phyloP scores from a whole-genome alignment of 2,113 vertebrate genomes.

The Mesembrinibis cayennensis region DNA sequence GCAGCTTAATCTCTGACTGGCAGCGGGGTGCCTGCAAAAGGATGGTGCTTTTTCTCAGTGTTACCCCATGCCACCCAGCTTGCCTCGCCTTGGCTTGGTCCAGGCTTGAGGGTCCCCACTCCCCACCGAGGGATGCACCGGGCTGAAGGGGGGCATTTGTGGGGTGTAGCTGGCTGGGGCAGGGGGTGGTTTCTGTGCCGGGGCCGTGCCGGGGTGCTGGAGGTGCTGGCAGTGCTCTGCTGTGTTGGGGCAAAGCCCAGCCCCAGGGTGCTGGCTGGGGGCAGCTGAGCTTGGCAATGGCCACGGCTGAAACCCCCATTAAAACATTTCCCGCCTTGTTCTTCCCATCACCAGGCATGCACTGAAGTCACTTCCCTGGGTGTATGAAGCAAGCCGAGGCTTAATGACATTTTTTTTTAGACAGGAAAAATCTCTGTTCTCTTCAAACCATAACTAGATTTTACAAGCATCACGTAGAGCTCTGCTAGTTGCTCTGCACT shows the following conservation, averaged over 20 bases:
- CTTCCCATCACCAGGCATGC: not conserved
- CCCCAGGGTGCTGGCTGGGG: not conserved
- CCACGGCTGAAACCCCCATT: fast-evolving
- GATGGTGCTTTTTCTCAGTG: not conserved
- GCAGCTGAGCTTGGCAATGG: not conserved
- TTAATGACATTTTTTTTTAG: not conserved
- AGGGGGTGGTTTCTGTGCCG: not conserved
- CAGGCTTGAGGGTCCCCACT: not conserved
- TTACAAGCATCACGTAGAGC: not conserved
- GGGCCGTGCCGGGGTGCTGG: not conserved
- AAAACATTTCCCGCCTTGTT: not conserved
- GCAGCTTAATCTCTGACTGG: not conserved
- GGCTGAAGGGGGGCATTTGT: not conserved
- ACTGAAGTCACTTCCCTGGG: not conserved
- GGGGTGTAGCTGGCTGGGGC: not conserved
- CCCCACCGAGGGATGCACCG: fast-evolving
- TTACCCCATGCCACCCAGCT: not conserved
- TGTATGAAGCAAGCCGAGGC: not conserved
- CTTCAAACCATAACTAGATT: not conserved
- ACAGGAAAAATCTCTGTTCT: not conserved
- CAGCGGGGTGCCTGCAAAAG: not conserved
- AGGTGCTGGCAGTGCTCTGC: not conserved
- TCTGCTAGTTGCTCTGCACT: not conserved
- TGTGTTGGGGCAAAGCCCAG: not conserved
- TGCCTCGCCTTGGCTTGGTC: fast-evolving